Conservation (phyloP, 2,113 vertebrate genomes). For the Asarcornis scutulata region DNA sequence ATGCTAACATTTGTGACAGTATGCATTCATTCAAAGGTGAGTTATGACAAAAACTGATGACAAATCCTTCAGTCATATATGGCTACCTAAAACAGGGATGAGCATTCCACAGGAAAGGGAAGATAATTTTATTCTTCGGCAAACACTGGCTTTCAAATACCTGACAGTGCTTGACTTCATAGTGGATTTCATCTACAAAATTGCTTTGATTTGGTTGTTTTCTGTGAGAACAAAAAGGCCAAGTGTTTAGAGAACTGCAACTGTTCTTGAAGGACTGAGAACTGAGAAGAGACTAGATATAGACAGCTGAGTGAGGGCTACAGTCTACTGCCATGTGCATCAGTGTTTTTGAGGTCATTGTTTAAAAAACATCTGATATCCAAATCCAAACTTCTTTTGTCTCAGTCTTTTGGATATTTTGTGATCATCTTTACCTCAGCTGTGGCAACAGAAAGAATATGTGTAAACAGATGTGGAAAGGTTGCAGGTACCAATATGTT, state of each 20-base stretch:
- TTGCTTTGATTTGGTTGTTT: neutral
- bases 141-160: neutral
- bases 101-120: neutral
- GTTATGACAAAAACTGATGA: constrained; percentile 1
- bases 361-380: neutral
- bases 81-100: neutral
- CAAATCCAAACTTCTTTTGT: neutral
- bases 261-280: neutral
- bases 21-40: neutral
- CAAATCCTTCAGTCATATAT: constrained; percentile 3
- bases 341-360: neutral
- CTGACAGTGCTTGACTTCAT: neutral
- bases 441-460: neutral
- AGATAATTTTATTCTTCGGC: neutral
- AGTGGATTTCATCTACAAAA: neutral
- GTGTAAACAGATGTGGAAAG: neutral
- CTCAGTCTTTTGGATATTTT: neutral
- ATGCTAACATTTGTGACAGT: neutral
- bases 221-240: neutral
- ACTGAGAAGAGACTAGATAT: neutral
- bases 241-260: neutral
- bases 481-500: neutral
- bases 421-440: neutral
- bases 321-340: neutral
- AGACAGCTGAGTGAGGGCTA: neutral